A percentile compares a stretch with the other conserved stretches of the same genome.
These are phyloP conservation scores for Poecilobothrus nobilitatus DNA, from an alignment of 2,888 invertebrate genomes.

Conservation along the genomic window DNA sequence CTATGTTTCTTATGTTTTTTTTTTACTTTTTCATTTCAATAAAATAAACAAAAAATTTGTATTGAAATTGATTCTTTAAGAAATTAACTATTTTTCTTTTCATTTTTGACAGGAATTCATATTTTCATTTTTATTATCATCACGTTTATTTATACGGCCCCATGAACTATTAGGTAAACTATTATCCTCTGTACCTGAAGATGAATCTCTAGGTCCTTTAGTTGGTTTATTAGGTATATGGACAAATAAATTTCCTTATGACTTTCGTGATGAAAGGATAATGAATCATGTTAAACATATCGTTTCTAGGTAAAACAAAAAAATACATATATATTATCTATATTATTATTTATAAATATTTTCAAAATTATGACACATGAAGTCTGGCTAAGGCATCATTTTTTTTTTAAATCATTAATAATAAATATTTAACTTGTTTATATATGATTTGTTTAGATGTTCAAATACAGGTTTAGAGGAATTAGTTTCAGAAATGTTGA, in stretches of 20 bases:
- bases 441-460: constrained; percentile 36
- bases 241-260: constrained; percentile 44
- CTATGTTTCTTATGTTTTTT: too few species aligned
- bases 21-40: constrained; percentile 15
- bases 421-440: too few species aligned
- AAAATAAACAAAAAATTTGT: constrained; percentile 7
- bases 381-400: too few species aligned
- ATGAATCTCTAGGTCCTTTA: constrained; percentile 40
- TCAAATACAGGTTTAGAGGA: constrained; percentile 42
- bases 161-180: constrained; percentile 42
- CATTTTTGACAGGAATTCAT: constrained; percentile 40
- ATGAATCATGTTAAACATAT: constrained; percentile 46
- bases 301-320: constrained; percentile 43
- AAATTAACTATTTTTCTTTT: constrained; percentile 21
- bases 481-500: constrained; percentile 43
- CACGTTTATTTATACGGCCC: constrained; percentile 43
- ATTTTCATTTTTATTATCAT: constrained; percentile 44
- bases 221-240: constrained; percentile 41
- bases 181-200: constrained; percentile 42
- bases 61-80: constrained; percentile 14
- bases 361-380: too few species aligned
- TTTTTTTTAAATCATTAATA: too few species aligned
- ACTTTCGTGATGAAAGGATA: constrained; percentile 44
- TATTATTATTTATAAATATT: too few species aligned
- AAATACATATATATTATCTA: too few species aligned